phyloP scores from a whole-genome alignment of 1,140 invertebrate species.

The Lordiphosa collinella region DNA sequence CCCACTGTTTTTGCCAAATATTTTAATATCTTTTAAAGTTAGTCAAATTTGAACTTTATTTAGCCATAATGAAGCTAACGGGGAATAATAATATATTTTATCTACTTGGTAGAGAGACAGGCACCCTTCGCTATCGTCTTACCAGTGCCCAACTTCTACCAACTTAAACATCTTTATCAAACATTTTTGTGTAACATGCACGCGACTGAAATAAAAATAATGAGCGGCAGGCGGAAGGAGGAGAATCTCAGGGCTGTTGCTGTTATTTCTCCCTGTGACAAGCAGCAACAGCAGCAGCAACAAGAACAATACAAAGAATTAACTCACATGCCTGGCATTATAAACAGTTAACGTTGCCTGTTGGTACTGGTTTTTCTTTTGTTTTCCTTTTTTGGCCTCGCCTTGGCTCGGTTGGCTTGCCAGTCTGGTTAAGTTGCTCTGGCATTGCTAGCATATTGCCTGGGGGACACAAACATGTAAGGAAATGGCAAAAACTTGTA shows the following conservation, averaged over 20 bases:
- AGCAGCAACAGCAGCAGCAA: conserved; percentile 10
- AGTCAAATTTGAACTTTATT: no score
- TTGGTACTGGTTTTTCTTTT: conserved; percentile 22
- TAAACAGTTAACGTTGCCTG: conserved; percentile 57
- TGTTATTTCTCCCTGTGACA: conserved; percentile 17
- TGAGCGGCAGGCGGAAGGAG: conserved; percentile 16
- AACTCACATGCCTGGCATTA: conserved; percentile 74
- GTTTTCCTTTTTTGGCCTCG: not conserved
- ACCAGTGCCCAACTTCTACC: conserved; percentile 7
- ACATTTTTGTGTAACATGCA: conserved; percentile 51
- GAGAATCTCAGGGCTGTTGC: conserved; percentile 13
- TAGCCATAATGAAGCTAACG: no score
- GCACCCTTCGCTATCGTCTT: not conserved
- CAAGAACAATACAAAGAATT: conserved; percentile 60
- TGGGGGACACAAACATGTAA: conserved; percentile 47
- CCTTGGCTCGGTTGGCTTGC: conserved; percentile 14
- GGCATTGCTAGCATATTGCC: conserved; percentile 21
- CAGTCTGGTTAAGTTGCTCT: conserved; percentile 31
- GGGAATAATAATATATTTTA: no score
- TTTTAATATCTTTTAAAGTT: no score
- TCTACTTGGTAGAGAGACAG: no score
- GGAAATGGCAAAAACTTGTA: conserved; percentile 70
- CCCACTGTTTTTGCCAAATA: no score
- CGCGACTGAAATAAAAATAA: conserved; percentile 70
- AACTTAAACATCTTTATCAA: conserved; percentile 45